Conservation (phyloP, 1,140 invertebrate species). For the Tribolium castaneum region DNA sequence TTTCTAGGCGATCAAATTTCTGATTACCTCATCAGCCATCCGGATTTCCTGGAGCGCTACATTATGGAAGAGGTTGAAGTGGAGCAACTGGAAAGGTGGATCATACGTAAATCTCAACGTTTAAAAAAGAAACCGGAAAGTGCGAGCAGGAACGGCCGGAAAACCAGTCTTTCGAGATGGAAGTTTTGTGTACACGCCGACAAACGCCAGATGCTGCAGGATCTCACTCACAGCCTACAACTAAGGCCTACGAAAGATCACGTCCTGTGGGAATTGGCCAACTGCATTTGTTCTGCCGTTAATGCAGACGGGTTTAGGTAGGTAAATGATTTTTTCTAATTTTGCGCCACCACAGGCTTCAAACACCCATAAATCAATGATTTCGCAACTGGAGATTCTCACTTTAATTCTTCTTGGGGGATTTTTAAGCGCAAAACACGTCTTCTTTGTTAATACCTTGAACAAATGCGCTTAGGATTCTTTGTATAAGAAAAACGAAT, state of each 20-base stretch:
- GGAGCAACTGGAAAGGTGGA: conserved; percentile 71
- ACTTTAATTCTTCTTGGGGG: no score
- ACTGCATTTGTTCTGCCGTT: conserved; percentile 72
- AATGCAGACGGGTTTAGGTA: conserved; percentile 70
- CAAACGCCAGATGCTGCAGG: conserved; percentile 72
- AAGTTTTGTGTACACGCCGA: conserved; percentile 74
- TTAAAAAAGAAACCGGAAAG: conserved; percentile 63
- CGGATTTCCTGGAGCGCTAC: conserved; percentile 70
- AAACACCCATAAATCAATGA: background rate
- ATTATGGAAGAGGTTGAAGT: conserved; percentile 69
- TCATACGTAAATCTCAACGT: conserved; percentile 68
- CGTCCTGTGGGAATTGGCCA: conserved; percentile 72
- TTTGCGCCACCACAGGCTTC: background rate
- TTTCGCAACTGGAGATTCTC: no score
- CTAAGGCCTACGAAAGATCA: conserved; percentile 67
- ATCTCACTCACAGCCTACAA: conserved; percentile 70
- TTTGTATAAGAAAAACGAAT: no score
- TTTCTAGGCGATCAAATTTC: conserved; percentile 63
- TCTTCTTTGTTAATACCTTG: no score
- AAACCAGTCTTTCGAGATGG: conserved; percentile 68
- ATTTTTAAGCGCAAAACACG: no score
- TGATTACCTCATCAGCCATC: conserved; percentile 66
- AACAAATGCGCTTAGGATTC: no score
- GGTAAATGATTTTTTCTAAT: conserved; percentile 47
- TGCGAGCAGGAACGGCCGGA: conserved; percentile 57